These are phyloP conservation scores for Petrocephalus sullivani DNA, from an alignment of 2,797 vertebrate species.

Conservation along the genomic window DNA sequence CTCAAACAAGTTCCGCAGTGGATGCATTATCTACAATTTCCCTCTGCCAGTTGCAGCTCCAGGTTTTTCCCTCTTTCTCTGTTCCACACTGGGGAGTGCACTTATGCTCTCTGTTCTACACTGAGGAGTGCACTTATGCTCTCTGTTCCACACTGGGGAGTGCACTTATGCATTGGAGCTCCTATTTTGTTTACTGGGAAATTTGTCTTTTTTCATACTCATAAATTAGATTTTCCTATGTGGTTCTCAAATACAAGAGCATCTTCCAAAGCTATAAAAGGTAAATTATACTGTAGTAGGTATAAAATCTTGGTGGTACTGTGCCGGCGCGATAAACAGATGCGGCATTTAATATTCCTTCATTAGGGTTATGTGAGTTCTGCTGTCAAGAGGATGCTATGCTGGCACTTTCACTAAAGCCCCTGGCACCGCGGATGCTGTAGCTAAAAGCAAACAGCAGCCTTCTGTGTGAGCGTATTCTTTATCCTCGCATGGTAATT, in stretches of 20 bases:
- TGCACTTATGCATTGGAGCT: background rate
- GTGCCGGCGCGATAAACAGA: background rate
- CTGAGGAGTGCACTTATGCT: background rate
- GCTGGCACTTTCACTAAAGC: background rate
- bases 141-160: background rate
- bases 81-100: background rate
- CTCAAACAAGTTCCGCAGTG: background rate
- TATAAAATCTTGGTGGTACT: background rate
- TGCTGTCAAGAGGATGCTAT: background rate
- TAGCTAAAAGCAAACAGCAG: background rate
- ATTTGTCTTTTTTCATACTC: background rate
- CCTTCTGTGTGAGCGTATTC: constrained; percentile 28
- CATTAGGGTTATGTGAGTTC: background rate
- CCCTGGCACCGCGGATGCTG: background rate
- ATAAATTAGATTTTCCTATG: background rate
- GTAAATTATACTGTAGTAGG: background rate
- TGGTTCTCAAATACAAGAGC: background rate
- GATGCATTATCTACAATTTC: background rate
- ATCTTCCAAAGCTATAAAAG: background rate
- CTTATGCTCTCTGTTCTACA: background rate
- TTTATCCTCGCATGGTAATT: background rate
- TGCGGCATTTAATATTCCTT: background rate
- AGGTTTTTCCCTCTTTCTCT: background rate
- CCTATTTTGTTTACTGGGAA: background rate
- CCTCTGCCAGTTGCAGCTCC: background rate